Percentiles rank a stretch among this genome's conserved stretches.
Conservation (phyloP, 2,888 invertebrate species). For the Tetragonisca angustula region DNA sequence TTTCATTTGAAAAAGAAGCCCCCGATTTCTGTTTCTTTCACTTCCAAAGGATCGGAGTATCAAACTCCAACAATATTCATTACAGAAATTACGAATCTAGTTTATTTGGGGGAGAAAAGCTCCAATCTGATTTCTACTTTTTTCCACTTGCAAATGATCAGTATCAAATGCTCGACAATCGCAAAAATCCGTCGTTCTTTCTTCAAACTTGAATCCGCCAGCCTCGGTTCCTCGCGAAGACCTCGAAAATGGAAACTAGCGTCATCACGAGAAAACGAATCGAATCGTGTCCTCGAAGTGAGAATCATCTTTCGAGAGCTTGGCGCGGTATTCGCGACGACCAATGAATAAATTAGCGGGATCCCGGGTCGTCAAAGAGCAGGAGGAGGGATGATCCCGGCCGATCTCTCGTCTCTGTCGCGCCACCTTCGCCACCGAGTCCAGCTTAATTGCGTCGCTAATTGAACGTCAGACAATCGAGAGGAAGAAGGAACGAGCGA, state of each 20-base stretch:
- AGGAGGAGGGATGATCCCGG: not conserved
- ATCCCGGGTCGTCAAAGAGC: constrained; percentile 17
- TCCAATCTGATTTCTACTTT: too few species aligned
- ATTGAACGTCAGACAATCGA: constrained; percentile 75
- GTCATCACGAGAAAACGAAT: not conserved
- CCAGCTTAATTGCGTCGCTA: constrained; percentile 56
- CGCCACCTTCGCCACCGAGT: constrained; percentile 24
- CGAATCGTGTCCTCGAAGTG: constrained; percentile 4
- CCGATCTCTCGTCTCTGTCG: constrained; percentile 30
- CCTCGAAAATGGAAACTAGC: not conserved
- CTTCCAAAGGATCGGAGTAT: too few species aligned
- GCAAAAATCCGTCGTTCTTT: not conserved
- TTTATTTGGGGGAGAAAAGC: too few species aligned
- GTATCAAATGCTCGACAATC: not conserved
- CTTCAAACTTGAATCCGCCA: not conserved
- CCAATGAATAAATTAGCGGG: constrained; percentile 39
- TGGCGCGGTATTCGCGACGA: constrained; percentile 13
- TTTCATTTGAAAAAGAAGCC: too few species aligned
- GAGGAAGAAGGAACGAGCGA: constrained; percentile 38
- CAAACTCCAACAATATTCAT: too few species aligned
- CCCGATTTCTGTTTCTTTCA: too few species aligned
- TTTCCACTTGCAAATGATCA: not conserved
- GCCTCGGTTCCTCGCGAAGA: not conserved
- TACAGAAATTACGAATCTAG: too few species aligned
- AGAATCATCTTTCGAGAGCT: not conserved